phyloP scores from a whole-genome alignment of 2,113 vertebrate genomes.

The Panthera tigris region DNA sequence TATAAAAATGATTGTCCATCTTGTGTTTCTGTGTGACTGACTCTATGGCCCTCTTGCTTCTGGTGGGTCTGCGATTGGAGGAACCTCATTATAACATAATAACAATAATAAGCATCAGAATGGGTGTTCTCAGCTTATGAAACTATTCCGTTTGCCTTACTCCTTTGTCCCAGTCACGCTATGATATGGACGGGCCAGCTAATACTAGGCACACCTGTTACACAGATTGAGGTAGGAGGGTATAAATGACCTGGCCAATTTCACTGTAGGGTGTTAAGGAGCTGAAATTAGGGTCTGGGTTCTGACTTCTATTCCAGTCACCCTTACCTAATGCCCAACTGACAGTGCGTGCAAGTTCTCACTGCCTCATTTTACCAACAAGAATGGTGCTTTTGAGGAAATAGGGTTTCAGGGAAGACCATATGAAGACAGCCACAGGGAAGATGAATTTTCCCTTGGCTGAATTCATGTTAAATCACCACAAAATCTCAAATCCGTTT shows the following conservation, averaged over 20 bases:
- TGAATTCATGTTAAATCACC: not conserved
- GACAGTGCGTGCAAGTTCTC: not conserved
- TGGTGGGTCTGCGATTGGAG: not conserved
- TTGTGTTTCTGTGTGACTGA: not conserved
- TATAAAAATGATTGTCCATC: not conserved
- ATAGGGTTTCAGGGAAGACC: not conserved
- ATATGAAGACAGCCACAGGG: not conserved
- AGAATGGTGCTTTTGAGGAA: not conserved
- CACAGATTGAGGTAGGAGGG: not conserved
- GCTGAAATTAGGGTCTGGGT: not conserved
- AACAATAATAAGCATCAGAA: not conserved
- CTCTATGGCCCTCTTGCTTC: not conserved
- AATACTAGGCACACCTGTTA: not conserved
- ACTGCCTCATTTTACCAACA: not conserved
- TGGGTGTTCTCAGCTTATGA: not conserved
- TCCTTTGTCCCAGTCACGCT: not conserved
- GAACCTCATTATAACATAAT: not conserved
- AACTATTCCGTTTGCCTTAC: not conserved
- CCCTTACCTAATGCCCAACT: not conserved
- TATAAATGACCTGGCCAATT: not conserved
- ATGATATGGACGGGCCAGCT: not conserved
- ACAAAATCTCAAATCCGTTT: not conserved
- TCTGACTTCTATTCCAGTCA: not conserved
- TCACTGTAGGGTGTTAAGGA: not conserved
- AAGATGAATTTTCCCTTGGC: not conserved